These are phyloP conservation scores for Sinocyclocheilus anshuiensis DNA, from an alignment of 2,113 vertebrate genomes.

Conservation along the genomic window DNA sequence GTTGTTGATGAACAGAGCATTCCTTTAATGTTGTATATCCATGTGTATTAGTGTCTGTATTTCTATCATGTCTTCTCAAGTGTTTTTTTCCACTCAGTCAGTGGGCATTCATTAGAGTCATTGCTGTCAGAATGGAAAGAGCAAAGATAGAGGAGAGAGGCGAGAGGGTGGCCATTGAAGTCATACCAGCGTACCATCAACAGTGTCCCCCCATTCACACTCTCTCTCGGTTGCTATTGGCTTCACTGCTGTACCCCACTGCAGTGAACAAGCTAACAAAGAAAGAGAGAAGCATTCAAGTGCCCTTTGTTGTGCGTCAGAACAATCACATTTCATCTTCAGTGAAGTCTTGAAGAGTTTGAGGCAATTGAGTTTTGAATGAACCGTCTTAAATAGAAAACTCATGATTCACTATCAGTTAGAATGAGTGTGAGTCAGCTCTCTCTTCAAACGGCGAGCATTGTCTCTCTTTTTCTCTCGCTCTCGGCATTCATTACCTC, in stretches of 20 bases:
- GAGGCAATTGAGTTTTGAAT: slow-evolving; percentile 25
- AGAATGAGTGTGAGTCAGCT: slow-evolving; percentile 13
- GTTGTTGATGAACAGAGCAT: background rate
- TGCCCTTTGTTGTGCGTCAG: background rate
- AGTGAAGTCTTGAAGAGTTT: background rate
- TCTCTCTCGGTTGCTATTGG: slow-evolving; percentile 9
- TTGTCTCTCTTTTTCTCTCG: slow-evolving; percentile 19
- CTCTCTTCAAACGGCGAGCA: background rate
- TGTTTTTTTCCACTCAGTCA: slow-evolving; percentile 46
- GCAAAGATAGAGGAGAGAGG: slow-evolving; percentile 1
- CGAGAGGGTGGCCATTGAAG: slow-evolving; percentile 5
- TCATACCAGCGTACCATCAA: background rate
- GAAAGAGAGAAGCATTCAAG: background rate
- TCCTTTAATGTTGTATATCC: slow-evolving; percentile 7
- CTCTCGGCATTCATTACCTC: background rate
- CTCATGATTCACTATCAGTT: slow-evolving; percentile 18
- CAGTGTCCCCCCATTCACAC: background rate
- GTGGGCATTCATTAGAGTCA: slow-evolving; percentile 49
- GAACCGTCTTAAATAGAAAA: background rate
- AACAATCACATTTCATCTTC: slow-evolving; percentile 18
- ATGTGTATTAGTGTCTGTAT: slow-evolving; percentile 24
- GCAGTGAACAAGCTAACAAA: background rate
- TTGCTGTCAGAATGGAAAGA: slow-evolving; percentile 53
- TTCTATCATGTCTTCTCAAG: slow-evolving; percentile 31
- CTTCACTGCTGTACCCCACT: background rate